Evolutionary conservation across 2,113 vertebrate genomes (phyloP).

Genomic region (Thalassoma bifasciatum): DNA sequence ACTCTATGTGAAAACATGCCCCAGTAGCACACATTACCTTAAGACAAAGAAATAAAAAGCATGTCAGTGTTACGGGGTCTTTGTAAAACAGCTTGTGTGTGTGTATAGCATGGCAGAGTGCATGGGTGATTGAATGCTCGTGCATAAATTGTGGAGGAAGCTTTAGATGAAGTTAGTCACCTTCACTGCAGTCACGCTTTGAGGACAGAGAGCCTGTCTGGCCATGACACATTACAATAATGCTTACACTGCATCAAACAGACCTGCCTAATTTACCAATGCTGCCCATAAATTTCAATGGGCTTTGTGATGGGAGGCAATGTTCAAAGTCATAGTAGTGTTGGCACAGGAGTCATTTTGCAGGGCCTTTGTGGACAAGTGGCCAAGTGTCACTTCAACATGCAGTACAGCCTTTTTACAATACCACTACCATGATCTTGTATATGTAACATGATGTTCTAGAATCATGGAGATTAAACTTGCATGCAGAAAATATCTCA

Average conservation of each 20-base stretch:
- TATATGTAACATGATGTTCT: neutral
- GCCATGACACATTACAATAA: conserved; percentile 69
- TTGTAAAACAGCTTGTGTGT: neutral
- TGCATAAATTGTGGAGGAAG: conserved; percentile 19
- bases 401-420: conserved; percentile 4
- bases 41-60: neutral
- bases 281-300: conserved; percentile 64
- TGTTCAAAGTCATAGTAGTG: conserved; percentile 58
- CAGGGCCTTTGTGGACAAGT: conserved; percentile 18
- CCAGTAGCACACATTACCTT: neutral
- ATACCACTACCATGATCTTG: neutral
- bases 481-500: no score
- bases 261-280: conserved; percentile 52
- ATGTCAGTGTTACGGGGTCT: neutral
- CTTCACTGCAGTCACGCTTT: conserved; percentile 45
- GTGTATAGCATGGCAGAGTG: neutral
- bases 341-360: conserved; percentile 30
- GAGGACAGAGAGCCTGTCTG: conserved; percentile 57
- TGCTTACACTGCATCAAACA: conserved; percentile 73
- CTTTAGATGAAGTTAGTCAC: conserved; percentile 31
- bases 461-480: neutral
- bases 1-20: neutral
- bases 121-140: neutral
- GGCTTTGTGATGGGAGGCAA: conserved; percentile 25
- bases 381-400: conserved; percentile 20